Percentiles rank a stretch among this genome's conserved stretches.
Conservation (phyloP, 2,113 vertebrate genomes). For the Eolophus roseicapilla region DNA sequence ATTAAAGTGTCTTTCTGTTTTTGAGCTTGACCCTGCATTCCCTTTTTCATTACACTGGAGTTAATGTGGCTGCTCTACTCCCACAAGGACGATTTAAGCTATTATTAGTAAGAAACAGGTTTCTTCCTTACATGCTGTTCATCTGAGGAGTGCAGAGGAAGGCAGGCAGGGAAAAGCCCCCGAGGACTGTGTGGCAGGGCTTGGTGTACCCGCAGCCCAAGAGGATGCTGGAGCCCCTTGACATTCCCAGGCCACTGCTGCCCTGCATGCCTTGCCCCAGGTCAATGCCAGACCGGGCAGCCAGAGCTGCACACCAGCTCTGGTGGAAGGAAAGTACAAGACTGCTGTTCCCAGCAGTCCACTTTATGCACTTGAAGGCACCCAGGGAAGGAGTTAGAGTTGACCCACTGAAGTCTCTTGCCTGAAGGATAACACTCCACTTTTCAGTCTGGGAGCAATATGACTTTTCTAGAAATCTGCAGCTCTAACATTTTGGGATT, state of each 20-base stretch:
- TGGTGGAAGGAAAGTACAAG: neutral
- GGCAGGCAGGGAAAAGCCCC: neutral
- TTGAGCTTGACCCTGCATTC: neutral
- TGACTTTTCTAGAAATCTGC: neutral
- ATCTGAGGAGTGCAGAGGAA: neutral
- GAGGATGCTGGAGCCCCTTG: fast-evolving
- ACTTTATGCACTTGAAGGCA: fast-evolving
- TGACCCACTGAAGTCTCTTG: neutral
- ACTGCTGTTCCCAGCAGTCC: neutral
- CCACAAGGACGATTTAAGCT: neutral
- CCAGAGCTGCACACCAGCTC: fast-evolving
- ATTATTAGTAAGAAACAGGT: conserved; percentile 1
- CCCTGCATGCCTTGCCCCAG: fast-evolving
- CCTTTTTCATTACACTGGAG: neutral
- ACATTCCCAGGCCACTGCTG: fast-evolving
- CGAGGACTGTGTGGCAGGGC: fast-evolving
- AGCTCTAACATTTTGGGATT: neutral
- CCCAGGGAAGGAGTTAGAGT: neutral
- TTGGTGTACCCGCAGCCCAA: fast-evolving
- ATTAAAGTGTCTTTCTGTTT: neutral
- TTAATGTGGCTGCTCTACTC: neutral
- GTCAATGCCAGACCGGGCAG: fast-evolving
- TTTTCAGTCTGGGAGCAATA: neutral
- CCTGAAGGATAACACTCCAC: neutral
- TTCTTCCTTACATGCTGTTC: neutral